Percentiles rank a stretch among this genome's conserved stretches.
These are phyloP conservation scores for Rhopalosiphum maidis DNA, from an alignment of 1,140 invertebrate species.

Conservation along the genomic window DNA sequence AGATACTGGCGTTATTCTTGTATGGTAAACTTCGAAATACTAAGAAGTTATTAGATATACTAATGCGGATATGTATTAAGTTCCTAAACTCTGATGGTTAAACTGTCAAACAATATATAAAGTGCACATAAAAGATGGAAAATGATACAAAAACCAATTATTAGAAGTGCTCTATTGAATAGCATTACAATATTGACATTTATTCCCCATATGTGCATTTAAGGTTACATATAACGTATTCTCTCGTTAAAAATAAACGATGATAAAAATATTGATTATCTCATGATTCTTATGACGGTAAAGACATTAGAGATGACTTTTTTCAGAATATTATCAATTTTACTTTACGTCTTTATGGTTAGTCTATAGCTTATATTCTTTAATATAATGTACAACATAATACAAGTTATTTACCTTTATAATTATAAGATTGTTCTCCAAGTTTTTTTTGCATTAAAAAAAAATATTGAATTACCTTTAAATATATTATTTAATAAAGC, in stretches of 20 bases:
- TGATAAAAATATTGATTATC: not conserved
- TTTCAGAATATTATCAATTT: not conserved
- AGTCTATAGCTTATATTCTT: not conserved
- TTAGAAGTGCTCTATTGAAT: constrained; percentile 31
- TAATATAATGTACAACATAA: not conserved
- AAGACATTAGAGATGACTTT: not conserved
- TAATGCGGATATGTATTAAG: constrained; percentile 29
- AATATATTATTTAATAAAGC: no score
- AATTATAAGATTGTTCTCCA: not conserved
- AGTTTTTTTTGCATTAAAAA: not conserved
- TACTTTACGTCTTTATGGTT: not conserved
- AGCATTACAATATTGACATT: constrained; percentile 33
- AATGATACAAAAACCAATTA: constrained; percentile 14
- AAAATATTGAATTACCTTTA: not conserved
- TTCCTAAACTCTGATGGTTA: constrained; percentile 34
- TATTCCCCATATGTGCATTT: not conserved
- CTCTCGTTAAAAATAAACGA: not conserved
- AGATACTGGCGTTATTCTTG: not conserved
- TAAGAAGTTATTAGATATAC: not conserved
- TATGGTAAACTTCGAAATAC: not conserved
- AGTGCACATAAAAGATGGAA: not conserved
- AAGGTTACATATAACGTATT: not conserved
- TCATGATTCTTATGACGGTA: not conserved
- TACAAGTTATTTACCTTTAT: not conserved
- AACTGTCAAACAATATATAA: constrained; percentile 30